Evolutionary conservation across 2,113 vertebrate species (phyloP), one percentile per base, ranked within the genome.

Genomic region (Recurvirostra avosetta): DNA sequence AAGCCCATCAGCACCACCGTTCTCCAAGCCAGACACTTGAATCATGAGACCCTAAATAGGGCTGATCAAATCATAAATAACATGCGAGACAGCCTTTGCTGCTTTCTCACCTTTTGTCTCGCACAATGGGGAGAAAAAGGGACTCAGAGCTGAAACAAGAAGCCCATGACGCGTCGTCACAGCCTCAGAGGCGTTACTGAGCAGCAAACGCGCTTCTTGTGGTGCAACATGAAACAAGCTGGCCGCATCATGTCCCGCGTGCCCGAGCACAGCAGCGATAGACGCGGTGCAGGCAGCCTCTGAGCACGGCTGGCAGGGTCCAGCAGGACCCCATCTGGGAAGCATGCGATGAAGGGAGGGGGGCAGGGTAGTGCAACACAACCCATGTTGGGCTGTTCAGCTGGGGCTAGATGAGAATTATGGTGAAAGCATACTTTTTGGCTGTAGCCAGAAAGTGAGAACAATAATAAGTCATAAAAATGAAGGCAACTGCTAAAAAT

Each of bases 231-330:
- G 5, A 26, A 50, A 36, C 26, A 8, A 67, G 25, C 38, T 55
- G 62, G 15, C 38, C 53, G 67, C 26, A 8, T 5, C 7, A 2
- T 1, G 5, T 59, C 45, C 65, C 12, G 66, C 10, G 0, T 21
- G 36, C 19, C 58, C 9, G 1, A 55, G 72, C 16, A 1, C 7
- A 2, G 52, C 27, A 32, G 45, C 0, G 0, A 75, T 53, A 38
- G 45, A 41, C 1, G 0, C 0, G 0, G 36, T 1, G 2, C 73
- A 14, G 20, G 34, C 25, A 29, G 5, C 13, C 20, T 36, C 58
- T 1, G 0, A 30, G 75, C 30, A 9, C 18, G 11, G 22, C 12
- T 6, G 47, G 22, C 49, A 50, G 22, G 22, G 23, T 13, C 34
- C 8, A 2, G 21, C 29, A 58, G 63, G 61, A 79, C 40, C 45